Percentiles rank a stretch among this genome's conserved stretches.
These are phyloP conservation scores for Sicus ferrugineus DNA, from an alignment of 2,888 invertebrate species.

Conservation along the genomic window DNA sequence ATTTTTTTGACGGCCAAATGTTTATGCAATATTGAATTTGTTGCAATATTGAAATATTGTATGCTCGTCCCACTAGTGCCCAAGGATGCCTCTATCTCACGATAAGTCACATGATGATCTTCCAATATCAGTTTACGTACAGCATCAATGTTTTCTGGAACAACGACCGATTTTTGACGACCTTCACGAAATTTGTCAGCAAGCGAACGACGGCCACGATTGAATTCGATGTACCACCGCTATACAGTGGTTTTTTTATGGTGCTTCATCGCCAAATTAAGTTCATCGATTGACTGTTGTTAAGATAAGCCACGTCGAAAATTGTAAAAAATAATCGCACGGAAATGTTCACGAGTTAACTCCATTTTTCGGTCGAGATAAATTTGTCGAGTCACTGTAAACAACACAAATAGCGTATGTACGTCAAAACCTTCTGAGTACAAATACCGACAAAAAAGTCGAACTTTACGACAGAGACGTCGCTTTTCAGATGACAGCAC, in stretches of 20 bases:
- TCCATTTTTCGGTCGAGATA: constrained; percentile 33
- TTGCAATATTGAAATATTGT: no score
- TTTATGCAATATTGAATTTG: no score
- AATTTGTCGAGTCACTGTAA: constrained; percentile 18
- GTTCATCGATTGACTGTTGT: constrained; percentile 34
- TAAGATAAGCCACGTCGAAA: constrained; percentile 34
- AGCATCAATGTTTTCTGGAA: constrained; percentile 3
- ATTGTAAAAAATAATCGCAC: no score
- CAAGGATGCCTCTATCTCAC: constrained; percentile 2
- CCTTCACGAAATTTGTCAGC: constrained; percentile 2
- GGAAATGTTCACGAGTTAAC: no score
- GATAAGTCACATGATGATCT: constrained; percentile 7
- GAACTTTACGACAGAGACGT: constrained; percentile 8
- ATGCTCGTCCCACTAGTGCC: neutral
- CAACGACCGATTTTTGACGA: neutral
- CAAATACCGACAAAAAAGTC: neutral
- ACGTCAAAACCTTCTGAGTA: constrained; percentile 13
- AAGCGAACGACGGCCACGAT: constrained; percentile 30
- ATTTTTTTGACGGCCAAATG: no score
- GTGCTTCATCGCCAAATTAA: constrained; percentile 33
- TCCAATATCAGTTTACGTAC: constrained; percentile 4
- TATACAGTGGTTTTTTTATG: constrained; percentile 26
- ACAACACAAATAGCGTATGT: neutral
- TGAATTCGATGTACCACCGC: constrained; percentile 29
- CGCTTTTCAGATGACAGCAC: neutral